phyloP scores from a whole-genome alignment of 2,888 invertebrate genomes.

The Tetragonisca angustula region DNA sequence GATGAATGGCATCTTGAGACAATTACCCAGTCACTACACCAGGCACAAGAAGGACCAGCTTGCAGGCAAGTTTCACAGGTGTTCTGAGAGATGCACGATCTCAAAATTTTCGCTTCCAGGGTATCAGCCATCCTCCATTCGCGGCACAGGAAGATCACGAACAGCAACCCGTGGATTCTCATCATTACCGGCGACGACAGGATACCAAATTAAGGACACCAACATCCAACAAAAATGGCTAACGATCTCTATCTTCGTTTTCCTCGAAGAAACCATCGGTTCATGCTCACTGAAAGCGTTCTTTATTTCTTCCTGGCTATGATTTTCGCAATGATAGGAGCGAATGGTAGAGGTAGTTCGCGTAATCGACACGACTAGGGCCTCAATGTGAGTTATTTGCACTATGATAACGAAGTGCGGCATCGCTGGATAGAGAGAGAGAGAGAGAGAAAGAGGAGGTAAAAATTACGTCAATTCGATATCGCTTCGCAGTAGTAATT shows the following conservation, averaged over 20 bases:
- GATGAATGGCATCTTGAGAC: background rate
- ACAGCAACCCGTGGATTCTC: background rate
- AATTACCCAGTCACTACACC: conserved; percentile 78
- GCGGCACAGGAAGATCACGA: background rate
- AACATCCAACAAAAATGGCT: background rate
- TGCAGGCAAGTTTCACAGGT: conserved; percentile 74
- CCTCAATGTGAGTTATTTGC: conserved; percentile 48
- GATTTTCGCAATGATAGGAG: background rate
- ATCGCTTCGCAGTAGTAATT: conserved; percentile 16
- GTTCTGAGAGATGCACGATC: conserved; percentile 68
- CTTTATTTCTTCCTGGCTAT: background rate
- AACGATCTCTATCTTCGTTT: background rate
- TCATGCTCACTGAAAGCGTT: background rate
- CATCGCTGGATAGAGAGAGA: background rate
- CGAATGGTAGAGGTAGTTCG: conserved; percentile 27
- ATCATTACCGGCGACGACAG: conserved; percentile 1
- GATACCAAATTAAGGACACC: background rate
- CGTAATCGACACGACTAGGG: conserved; percentile 39
- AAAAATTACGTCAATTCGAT: conserved; percentile 23
- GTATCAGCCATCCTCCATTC: background rate
- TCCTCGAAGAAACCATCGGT: background rate
- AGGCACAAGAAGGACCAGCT: conserved; percentile 71
- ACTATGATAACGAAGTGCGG: conserved; percentile 60
- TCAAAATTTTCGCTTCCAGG: conserved; percentile 43
- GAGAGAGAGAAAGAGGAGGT: background rate